phyloP scores from a whole-genome alignment of 2,888 invertebrate species.

The Cheilosia scutellata region DNA sequence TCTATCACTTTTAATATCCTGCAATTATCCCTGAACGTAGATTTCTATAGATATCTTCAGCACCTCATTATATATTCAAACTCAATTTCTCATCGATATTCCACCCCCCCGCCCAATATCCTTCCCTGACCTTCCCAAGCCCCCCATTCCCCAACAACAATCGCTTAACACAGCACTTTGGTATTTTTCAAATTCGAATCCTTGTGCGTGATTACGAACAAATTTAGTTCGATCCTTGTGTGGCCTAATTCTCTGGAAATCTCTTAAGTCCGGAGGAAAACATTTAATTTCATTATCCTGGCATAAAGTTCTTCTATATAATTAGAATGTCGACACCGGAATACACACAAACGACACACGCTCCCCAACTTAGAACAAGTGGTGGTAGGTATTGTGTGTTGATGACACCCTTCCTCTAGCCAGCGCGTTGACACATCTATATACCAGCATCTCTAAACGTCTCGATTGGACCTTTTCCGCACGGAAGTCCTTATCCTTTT shows the following conservation, averaged over 20 bases:
- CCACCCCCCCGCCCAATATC: constrained; percentile 48
- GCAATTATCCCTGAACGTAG: constrained; percentile 48
- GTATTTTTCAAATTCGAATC: constrained; percentile 46
- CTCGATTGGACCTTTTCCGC: constrained; percentile 29
- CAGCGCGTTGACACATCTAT: constrained; percentile 22
- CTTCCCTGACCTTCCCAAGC: constrained; percentile 25
- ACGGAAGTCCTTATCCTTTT: constrained; percentile 54
- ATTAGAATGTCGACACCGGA: constrained; percentile 45
- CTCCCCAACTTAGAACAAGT: not conserved
- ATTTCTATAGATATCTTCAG: constrained; percentile 16
- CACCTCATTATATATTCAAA: constrained; percentile 68
- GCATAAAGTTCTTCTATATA: constrained; percentile 57
- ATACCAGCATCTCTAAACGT: constrained; percentile 1
- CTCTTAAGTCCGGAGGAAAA: constrained; percentile 46
- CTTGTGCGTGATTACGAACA: constrained; percentile 68
- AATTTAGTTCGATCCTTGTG: constrained; percentile 66
- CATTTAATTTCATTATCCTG: constrained; percentile 72
- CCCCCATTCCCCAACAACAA: not conserved
- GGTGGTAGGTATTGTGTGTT: not conserved
- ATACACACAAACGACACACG: constrained; percentile 5
- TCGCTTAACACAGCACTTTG: constrained; percentile 24
- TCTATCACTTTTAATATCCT: constrained; percentile 2
- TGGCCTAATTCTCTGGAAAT: constrained; percentile 65
- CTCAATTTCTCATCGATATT: constrained; percentile 58
- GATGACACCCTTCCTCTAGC: not conserved